Evolutionary conservation across 2,888 invertebrate species (phyloP).

Genomic region (Drosophila ezoana): DNA sequence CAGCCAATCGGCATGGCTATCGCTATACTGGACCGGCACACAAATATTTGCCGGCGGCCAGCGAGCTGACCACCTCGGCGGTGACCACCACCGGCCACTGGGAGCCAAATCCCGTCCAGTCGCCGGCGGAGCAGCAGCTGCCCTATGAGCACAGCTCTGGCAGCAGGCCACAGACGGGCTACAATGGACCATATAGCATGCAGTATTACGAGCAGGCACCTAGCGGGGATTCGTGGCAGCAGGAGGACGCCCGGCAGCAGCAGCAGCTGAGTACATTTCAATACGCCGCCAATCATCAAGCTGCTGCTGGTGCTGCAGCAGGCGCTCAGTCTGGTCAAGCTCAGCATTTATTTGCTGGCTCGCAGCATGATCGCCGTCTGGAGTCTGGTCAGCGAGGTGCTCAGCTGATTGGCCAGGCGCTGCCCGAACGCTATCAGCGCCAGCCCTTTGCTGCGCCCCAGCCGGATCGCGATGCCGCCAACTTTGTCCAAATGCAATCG

Average conservation of each 20-base stretch:
- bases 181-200: slow-evolving; percentile 49
- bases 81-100: slow-evolving; percentile 51
- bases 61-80: slow-evolving; percentile 27
- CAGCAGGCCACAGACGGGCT: slow-evolving; percentile 13
- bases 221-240: slow-evolving; percentile 4
- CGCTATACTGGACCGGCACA: slow-evolving; percentile 71
- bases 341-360: slow-evolving; percentile 42
- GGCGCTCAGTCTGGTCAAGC: slow-evolving; percentile 36
- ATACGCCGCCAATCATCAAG: slow-evolving; percentile 38
- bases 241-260: slow-evolving; percentile 14
- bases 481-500: slow-evolving; percentile 66
- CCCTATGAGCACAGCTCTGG: slow-evolving; percentile 28
- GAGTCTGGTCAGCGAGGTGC: slow-evolving; percentile 37
- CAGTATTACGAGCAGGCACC: slow-evolving; percentile 45
- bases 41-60: slow-evolving; percentile 59
- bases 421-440: slow-evolving; percentile 54
- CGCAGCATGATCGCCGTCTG: slow-evolving; percentile 46
- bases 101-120: slow-evolving; percentile 30
- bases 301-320: slow-evolving; percentile 29
- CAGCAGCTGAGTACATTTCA: slow-evolving; percentile 37
- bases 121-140: slow-evolving; percentile 7
- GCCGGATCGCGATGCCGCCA: slow-evolving; percentile 1
- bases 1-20: slow-evolving; percentile 50
- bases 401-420: slow-evolving; percentile 50
- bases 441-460: slow-evolving; percentile 38